phyloP scores from a whole-genome alignment of 2,888 invertebrate genomes.

The Apocheima hispidaria region DNA sequence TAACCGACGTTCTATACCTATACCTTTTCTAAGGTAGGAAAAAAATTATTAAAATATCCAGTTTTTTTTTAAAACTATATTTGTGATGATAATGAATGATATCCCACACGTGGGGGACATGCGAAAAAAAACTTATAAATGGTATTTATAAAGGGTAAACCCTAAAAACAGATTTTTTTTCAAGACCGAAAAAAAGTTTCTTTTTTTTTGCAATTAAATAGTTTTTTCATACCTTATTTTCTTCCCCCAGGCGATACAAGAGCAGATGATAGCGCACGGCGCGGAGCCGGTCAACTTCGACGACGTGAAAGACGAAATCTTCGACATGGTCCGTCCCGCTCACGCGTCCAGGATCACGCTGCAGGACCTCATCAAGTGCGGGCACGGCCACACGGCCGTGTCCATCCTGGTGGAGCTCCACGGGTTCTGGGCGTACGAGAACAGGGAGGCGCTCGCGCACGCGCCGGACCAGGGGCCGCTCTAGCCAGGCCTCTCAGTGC shows the following conservation, averaged over 20 bases:
- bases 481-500: too few relatives aligned
- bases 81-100: too few relatives aligned
- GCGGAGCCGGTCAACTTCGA: constrained; percentile 96
- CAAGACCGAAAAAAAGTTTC: too few relatives aligned
- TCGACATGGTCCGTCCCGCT: constrained; percentile 98
- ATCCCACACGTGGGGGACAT: too few relatives aligned
- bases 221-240: constrained; percentile 11
- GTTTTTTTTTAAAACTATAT: too few relatives aligned
- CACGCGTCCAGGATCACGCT: constrained; percentile 94
- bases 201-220: too few relatives aligned
- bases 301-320: constrained; percentile 98
- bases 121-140: too few relatives aligned
- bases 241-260: constrained; percentile 92
- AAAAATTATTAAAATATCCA: too few relatives aligned
- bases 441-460: constrained; percentile 92
- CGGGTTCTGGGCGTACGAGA: constrained; percentile 98
- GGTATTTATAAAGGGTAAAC: too few relatives aligned
- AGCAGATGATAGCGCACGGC: constrained; percentile 94
- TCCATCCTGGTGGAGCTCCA: constrained; percentile 98
- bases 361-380: constrained; percentile 93
- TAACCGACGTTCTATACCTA: too few relatives aligned
- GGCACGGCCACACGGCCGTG: constrained; percentile 97
- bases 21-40: too few relatives aligned
- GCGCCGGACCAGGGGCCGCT: constrained; percentile 87
- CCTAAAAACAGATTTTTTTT: too few relatives aligned